Evolutionary conservation across 2,113 vertebrate genomes (phyloP).

Genomic region (Megaleporinus macrocephalus): DNA sequence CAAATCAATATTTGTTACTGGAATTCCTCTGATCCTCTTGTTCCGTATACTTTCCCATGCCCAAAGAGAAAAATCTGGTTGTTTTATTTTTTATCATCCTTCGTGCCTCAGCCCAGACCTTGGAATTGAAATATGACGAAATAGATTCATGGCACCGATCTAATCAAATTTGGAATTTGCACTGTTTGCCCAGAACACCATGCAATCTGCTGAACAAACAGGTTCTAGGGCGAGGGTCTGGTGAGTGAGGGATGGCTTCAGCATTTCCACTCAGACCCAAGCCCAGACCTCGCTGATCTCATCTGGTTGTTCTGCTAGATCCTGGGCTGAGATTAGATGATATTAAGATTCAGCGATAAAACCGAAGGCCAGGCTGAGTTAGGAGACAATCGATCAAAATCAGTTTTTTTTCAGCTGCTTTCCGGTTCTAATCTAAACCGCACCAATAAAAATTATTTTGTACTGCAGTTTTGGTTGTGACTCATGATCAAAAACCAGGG

Average conservation of each 20-base stretch:
- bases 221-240: background rate
- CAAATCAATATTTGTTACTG: background rate
- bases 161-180: background rate
- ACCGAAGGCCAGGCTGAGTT: constrained; percentile 4
- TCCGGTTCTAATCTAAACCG: background rate
- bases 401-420: background rate
- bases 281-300: constrained; percentile 6
- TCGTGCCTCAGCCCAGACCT: too few species aligned
- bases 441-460: background rate
- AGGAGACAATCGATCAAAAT: constrained; percentile 27
- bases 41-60: too few species aligned
- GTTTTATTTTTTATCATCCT: too few species aligned
- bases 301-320: background rate
- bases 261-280: background rate
- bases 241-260: constrained; percentile 37
- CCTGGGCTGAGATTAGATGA: background rate
- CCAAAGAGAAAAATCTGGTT: too few species aligned
- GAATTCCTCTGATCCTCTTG: too few species aligned
- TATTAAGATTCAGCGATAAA: constrained; percentile 1
- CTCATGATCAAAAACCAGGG: background rate
- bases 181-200: background rate
- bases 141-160: too few species aligned
- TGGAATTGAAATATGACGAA: too few species aligned
- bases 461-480: background rate
- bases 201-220: constrained; percentile 3